Evolutionary conservation across 2,113 vertebrate genomes (phyloP).

Genomic region (Ivindomyrus marchei): DNA sequence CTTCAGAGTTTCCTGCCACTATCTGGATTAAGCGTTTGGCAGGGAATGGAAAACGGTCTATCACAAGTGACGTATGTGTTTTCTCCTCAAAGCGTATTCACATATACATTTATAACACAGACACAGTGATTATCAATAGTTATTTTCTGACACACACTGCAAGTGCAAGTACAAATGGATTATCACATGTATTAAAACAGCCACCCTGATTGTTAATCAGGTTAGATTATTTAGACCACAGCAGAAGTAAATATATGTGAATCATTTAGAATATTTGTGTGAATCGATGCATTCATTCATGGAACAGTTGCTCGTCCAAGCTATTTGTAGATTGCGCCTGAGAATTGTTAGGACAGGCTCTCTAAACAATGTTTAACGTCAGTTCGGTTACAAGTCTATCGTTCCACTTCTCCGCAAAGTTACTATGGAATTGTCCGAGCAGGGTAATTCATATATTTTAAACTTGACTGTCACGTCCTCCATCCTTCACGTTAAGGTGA

Average conservation of each 20-base stretch:
- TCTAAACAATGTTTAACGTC: not conserved
- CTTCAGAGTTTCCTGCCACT: constrained; percentile 69
- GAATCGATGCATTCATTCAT: not conserved
- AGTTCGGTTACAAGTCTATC: not conserved
- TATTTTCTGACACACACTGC: constrained; percentile 1
- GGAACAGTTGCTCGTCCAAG: not conserved
- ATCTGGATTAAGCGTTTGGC: constrained; percentile 59
- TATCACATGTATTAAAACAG: not conserved
- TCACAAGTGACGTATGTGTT: constrained; percentile 40
- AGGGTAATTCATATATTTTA: not conserved
- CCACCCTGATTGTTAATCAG: not conserved
- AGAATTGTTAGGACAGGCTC: not conserved
- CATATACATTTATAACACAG: constrained; percentile 4
- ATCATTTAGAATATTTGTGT: not conserved
- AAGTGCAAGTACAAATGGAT: not conserved
- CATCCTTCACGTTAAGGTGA: not conserved
- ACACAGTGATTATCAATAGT: not conserved
- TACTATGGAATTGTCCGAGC: not conserved
- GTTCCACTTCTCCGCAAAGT: not conserved
- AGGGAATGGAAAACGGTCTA: constrained; percentile 47
- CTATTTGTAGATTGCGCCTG: not conserved
- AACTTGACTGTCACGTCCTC: not conserved
- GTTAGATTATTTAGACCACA: not conserved
- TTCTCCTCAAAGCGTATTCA: not conserved
- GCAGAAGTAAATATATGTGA: not conserved